Evolutionary conservation across 2,888 invertebrate species (phyloP).

Genomic region (Parasteatoda lunata): DNA sequence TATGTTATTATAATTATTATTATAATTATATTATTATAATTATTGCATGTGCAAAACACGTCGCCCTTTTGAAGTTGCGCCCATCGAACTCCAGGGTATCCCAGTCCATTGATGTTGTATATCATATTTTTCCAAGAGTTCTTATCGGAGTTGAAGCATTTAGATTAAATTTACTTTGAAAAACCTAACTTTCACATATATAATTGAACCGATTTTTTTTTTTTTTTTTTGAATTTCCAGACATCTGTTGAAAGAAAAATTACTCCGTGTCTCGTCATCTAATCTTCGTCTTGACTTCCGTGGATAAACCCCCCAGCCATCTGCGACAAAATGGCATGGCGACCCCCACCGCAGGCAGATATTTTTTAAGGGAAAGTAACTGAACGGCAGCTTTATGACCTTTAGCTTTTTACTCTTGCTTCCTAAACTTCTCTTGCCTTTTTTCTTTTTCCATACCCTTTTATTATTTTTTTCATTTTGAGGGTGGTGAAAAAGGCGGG

Average conservation of each 20-base stretch:
- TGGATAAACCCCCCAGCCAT: neutral
- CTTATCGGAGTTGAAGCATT: no score
- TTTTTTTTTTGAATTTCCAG: conserved; percentile 6
- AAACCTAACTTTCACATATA: neutral
- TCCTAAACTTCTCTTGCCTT: neutral
- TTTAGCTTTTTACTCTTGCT: conserved; percentile 1
- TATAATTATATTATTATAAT: no score
- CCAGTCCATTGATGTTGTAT: no score
- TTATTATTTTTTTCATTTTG: neutral
- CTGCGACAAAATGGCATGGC: conserved; percentile 11
- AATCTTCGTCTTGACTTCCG: conserved; percentile 20
- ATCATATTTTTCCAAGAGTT: no score
- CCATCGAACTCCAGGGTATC: no score
- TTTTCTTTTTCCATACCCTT: neutral
- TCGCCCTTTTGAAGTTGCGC: no score
- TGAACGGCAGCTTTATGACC: neutral
- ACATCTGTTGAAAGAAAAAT: conserved; percentile 56
- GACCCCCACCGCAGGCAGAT: neutral
- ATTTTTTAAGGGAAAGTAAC: neutral
- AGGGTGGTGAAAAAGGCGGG: neutral
- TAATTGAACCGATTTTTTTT: conserved; percentile 18
- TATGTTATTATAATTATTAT: no score
- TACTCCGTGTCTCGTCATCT: conserved; percentile 31
- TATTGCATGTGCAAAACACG: no score
- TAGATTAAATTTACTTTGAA: no score